These are phyloP conservation scores for Apoda limacodes DNA, from an alignment of 2,888 invertebrate species.

Conservation along the genomic window DNA sequence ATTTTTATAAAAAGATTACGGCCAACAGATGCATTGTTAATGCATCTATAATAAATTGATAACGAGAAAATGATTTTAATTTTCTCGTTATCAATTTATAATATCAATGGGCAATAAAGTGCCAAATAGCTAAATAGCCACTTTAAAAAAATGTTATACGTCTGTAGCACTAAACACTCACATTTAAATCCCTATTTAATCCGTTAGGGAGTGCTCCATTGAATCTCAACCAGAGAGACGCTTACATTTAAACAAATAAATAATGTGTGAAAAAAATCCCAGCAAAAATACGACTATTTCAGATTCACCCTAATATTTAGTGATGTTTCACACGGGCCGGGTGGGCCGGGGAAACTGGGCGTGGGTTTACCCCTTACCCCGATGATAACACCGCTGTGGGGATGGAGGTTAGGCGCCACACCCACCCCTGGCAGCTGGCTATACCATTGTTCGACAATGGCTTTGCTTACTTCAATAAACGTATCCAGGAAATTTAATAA, in stretches of 20 bases:
- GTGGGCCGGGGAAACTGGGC: constrained; percentile 43
- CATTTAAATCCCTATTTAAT: constrained; percentile 49
- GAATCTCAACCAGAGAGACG: constrained; percentile 39
- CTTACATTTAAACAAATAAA: constrained; percentile 33
- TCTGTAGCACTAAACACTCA: constrained; percentile 35
- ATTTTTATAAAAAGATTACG: too few relatives aligned
- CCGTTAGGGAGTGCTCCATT: constrained; percentile 45
- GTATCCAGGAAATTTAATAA: constrained; percentile 45
- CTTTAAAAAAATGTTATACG: constrained; percentile 26
- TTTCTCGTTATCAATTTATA: too few relatives aligned
- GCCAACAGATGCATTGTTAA: too few relatives aligned
- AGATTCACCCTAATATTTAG: constrained; percentile 41
- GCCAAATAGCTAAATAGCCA: constrained; percentile 24
- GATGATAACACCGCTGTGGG: constrained; percentile 19
- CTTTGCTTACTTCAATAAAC: constrained; percentile 38
- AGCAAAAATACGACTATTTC: constrained; percentile 48
- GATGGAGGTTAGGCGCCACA: constrained; percentile 24
- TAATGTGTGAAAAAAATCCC: constrained; percentile 50
- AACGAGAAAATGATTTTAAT: too few relatives aligned
- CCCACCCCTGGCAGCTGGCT: constrained; percentile 45
- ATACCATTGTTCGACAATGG: constrained; percentile 37
- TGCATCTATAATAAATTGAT: too few relatives aligned
- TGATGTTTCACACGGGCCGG: constrained; percentile 55
- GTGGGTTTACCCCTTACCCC: constrained; percentile 30
- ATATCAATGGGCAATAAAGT: too few relatives aligned